Base-by-base conservation (phyloP, 2,888 invertebrate genomes). In the Smittia sp. region DNA sequence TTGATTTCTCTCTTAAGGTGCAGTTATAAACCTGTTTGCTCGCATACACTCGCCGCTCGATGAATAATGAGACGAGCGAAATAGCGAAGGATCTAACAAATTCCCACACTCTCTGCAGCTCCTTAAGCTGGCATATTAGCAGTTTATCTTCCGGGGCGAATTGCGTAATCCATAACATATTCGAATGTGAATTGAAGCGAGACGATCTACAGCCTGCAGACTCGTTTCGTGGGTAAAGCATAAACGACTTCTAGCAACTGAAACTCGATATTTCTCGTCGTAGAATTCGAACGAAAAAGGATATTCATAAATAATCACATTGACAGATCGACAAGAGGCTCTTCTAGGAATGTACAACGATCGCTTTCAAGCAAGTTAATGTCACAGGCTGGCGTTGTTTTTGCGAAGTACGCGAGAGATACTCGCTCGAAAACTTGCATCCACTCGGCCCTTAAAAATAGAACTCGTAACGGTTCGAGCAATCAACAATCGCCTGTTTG, bases 1-100 rank as follows among this genome's bases (percentile, higher is more conserved):
- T 72, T 54, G 39, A 27, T 69, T 6, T 22, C 69, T 41, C 54
- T 22, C 25, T 39, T 25, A 72, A 72, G 72, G 72, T 72, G 72
- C 72, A 72, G 52, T 72, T 54, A 72, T 38, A 58, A 72, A 72
- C 72, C 27, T 27, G 72, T 72, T 72, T 72, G n/a, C 58, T 22
- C 13, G 13, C 20, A 62, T 9, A 54, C 69, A 69, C 13, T 11
- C 22, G 41, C 41, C 18, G 32, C 20, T 69, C 24, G 25, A n/a
- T 24, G 27, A 24, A 27, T 63, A 25, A 63, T 46, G 2, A 63
- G 25, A 15, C 3, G 25, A 27, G 27, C 27, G 63, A 27, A 27
- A 1, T 4, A 62, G 20, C 1, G n/a, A n/a, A 63, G 63, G 13
- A 24, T 22, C 20, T 18, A 20, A 11, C 22, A 15, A 58, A 63